These are phyloP conservation scores for Poicephalus meyeri DNA, from an alignment of 2,113 vertebrate genomes.

Conservation along the genomic window DNA sequence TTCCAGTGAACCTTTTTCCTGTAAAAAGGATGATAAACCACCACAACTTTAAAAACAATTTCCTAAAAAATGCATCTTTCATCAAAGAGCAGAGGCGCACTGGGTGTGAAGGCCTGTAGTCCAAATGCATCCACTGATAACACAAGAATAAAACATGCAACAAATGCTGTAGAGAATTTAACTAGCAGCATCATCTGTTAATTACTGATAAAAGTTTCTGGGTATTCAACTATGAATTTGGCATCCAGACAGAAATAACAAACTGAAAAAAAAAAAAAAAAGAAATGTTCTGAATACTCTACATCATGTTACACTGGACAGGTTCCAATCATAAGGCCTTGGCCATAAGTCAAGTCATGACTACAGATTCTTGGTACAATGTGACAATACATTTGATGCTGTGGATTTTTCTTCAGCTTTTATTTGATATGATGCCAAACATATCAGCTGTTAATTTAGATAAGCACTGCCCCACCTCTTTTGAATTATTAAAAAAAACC, in stretches of 20 bases:
- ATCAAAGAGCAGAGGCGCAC: not conserved
- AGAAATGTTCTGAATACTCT: not conserved
- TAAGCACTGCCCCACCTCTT: not conserved
- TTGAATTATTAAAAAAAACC: not conserved
- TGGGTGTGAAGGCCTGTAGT: not conserved
- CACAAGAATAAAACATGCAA: not conserved
- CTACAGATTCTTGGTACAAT: not conserved
- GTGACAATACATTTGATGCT: not conserved
- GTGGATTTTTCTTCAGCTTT: not conserved
- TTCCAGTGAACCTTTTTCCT: not conserved
- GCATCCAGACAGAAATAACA: not conserved
- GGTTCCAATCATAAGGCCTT: not conserved
- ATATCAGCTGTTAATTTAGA: not conserved
- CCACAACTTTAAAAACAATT: not conserved
- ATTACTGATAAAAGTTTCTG: slow-evolving; percentile 10
- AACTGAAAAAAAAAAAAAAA: not conserved
- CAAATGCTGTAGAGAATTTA: not conserved
- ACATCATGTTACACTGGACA: not conserved
- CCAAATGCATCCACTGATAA: not conserved
- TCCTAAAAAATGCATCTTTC: not conserved
- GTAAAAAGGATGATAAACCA: not conserved
- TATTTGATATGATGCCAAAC: not conserved
- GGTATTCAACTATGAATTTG: not conserved
- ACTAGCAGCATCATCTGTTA: not conserved
- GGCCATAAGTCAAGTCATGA: not conserved